Base-by-base conservation (phyloP, 1,140 invertebrate genomes). In the Listronotus bonariensis region DNA sequence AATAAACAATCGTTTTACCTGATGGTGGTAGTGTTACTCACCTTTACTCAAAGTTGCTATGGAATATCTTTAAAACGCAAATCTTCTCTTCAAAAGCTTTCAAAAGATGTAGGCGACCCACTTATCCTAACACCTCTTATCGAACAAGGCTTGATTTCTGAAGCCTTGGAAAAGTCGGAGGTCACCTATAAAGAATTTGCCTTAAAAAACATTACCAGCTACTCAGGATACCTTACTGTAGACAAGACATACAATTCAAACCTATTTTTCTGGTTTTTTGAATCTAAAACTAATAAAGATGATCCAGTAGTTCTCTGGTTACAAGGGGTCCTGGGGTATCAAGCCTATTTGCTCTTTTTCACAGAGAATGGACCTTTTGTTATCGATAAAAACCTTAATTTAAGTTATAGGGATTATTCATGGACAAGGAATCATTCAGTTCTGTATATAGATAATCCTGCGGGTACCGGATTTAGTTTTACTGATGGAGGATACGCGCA, bases 401-500 rank as follows among this genome's bases (percentile, higher is more conserved):
- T 89, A 3, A 73, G 79, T 69, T 77, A 76, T 68, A 79, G 86
- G 41, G 79, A 85, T 65, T 84, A 87, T 63, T 86, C 90, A 0
- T 94, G 92, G 92, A 87, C 84, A 32, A 82, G 14, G 8, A 40
- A 54, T 15, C 52, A 90, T 73, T 88, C 88, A 59, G 76, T 94
- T 58, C 75, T 95, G 3, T 95, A 90, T 72, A 89, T 95, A 52
- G 92, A 95, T 75, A 93, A 92, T 77, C 93, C 93, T 5, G 91
- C 92, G 12, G 90, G 90, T 9, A 88, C 90, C 41, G 89, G 89
- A 1, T 91, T 83, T 72, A 91, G 89, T 78, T 90, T 89, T 67
- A 90, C 89, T 1, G 81, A 86, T 8, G 78, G 78, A 14, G 85
- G 87, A n/a, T 87, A 85, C 75, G 80, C 83, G 1, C 83, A 80